A percentile compares a stretch with the other conserved stretches of the same genome.
Evolutionary conservation across 2,888 invertebrate genomes (phyloP).

Genomic region (Alentia gelatinosa): DNA sequence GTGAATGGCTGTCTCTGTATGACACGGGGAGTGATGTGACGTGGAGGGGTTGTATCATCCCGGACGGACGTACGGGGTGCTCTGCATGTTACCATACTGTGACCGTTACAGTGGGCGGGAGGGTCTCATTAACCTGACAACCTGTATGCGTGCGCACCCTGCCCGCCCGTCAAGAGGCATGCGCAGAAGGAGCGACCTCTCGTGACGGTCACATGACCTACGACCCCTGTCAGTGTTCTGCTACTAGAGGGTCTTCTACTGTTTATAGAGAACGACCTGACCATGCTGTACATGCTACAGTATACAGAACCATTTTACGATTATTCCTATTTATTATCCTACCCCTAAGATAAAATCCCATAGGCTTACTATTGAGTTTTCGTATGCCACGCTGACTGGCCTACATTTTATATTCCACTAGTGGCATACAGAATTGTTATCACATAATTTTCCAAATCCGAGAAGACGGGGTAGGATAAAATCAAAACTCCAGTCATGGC

Average conservation of each 20-base stretch:
- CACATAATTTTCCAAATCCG: too few species aligned
- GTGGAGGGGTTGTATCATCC: neutral
- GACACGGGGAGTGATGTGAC: neutral
- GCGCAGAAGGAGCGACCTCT: neutral
- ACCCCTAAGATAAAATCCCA: too few species aligned
- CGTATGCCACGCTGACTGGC: too few species aligned
- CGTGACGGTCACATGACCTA: neutral
- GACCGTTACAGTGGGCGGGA: neutral
- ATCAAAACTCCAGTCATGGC: too few species aligned
- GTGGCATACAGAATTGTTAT: too few species aligned
- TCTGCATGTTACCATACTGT: slow-evolving; percentile 9
- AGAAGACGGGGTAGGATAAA: too few species aligned
- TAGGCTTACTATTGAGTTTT: too few species aligned
- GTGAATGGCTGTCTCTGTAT: neutral
- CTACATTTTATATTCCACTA: too few species aligned
- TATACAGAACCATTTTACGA: neutral
- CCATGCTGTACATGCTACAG: neutral
- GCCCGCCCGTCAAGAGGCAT: neutral
- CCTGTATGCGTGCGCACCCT: neutral
- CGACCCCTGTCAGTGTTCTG: too few species aligned
- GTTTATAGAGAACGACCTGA: neutral
- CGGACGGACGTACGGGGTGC: neutral
- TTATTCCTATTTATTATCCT: neutral
- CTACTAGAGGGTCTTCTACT: too few species aligned
- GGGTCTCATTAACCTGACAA: neutral